Evolutionary conservation across 1,140 invertebrate genomes (phyloP), one percentile per base, ranked within the genome.

Genomic region (Reticulitermes speratus): DNA sequence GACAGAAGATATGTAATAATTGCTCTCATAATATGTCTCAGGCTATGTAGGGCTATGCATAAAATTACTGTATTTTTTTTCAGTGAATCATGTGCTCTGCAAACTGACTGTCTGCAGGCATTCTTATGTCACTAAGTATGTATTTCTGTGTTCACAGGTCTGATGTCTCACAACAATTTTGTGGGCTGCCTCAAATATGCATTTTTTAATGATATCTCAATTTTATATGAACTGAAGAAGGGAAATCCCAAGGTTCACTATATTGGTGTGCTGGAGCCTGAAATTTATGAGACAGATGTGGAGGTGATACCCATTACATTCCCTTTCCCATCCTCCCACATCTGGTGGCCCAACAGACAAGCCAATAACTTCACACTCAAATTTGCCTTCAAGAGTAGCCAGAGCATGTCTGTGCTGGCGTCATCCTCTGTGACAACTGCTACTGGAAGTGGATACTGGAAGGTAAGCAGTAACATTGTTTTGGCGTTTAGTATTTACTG

Each of bases 231-330:
- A 89, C 90, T 98, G 85, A 95, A 96, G 87, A 94, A 95, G 88
- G 94, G 94, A 86, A 96, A 96, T 90, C 95, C 95, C 32, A 97
- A 97, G 87, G 89, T 88, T n/a, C 90, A 91, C 87, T 91, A 91
- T 81, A 90, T 91, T 85, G 94, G 97, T 30, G 95, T 97, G 1
- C 90, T 97, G 83, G 94, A 95, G 87, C 95, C 96, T 0, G 95
- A 97, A 90, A 97, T 96, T 89, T 94, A 95, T 87, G 96, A 97
- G 89, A 94, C 94, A 81, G 95, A 97, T 90, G 96, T 97, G 19
- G 94, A 96, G 89, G 95, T 97, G 44, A 97, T 98, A 89, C 97
- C 97, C 19, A 96, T 98, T 87, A 98, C 97, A 44, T 98, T 97
- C 92, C 97, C 97, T 25, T 97, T 97, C 90, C 95, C 96, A 69